Evolutionary conservation across 2,797 vertebrate species (phyloP), one percentile per base, ranked within the genome.

Genomic region (Hydrolagus colliei): DNA sequence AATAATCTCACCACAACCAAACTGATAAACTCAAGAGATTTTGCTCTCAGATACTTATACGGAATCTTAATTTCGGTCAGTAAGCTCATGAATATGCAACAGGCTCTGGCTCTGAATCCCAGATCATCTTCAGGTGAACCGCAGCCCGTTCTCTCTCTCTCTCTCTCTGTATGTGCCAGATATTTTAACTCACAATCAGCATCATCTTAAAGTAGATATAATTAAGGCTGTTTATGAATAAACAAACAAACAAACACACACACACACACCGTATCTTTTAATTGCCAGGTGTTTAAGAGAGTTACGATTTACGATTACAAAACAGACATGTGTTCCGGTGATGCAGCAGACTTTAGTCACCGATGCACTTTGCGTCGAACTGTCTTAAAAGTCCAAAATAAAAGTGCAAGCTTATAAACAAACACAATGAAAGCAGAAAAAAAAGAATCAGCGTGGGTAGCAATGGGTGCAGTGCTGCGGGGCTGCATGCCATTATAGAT

Each of bases 1-100:
- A 90, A 90, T 93, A 94, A 94, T 95, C 93, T 94, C 93, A 93
- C 85, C 86, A 89, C 77, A 73, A 87, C 82, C 87, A 88, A 88
- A 10, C 2, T 4, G 22, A 73, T 32, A 14, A 32, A 73, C 13
- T 74, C 6, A 4, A 35, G 10, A 13, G 12, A 14, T 35, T 74
- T 35, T 12, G n/a, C 6, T 32, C 73, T 35, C 73, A 74, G 73
- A 74, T 74, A 74, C 27, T 35, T 74, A 11, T 16, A 74, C 73
- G 35, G 73, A 74, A 32, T 73, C 27, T 13, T 1, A 76, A 52
- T 76, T 76, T 76, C 14, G 35, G 14, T 9, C 1, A 9, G 14
- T 76, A 7, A 6, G 8, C 16, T 76, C 35, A 59, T 52, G 35
- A 76, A 59, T 52, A 20, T 76, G 14, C 35, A 76, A 32, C 35